Evolutionary conservation across 2,113 vertebrate genomes (phyloP).

Genomic region (Eudyptes chrysolophus): DNA sequence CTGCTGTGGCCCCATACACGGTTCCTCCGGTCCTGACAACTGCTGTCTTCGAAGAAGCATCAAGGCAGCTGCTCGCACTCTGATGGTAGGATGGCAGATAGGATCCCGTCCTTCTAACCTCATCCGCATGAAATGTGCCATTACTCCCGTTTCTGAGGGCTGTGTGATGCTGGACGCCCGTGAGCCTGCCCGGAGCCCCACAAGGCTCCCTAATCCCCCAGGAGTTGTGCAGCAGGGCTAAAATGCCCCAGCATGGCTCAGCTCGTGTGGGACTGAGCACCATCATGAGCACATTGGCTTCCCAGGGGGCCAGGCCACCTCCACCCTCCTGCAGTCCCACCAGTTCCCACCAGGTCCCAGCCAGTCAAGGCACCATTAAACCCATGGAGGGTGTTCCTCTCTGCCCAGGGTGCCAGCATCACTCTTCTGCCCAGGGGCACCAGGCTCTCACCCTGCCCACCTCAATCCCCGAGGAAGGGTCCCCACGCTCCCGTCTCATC

Average conservation of each 20-base stretch:
- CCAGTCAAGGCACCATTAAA: background rate
- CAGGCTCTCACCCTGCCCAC: background rate
- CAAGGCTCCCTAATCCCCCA: accelerated
- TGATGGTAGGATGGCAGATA: accelerated
- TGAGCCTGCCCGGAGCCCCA: background rate
- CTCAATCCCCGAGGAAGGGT: accelerated
- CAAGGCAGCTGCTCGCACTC: background rate
- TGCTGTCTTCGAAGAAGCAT: background rate
- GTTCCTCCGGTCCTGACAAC: background rate
- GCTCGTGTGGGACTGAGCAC: background rate
- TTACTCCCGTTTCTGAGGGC: background rate
- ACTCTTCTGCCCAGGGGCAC: too few species aligned
- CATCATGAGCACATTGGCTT: accelerated
- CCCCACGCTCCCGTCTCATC: background rate
- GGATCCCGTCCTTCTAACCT: background rate
- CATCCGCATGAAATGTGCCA: accelerated
- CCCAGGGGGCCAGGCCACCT: background rate
- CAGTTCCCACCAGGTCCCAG: background rate
- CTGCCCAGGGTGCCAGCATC: background rate
- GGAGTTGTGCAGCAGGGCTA: background rate
- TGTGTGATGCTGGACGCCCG: background rate
- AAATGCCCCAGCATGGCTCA: background rate
- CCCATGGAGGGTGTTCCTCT: background rate
- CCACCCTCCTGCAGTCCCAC: background rate
- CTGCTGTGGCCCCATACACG: background rate